Percentiles rank a stretch among this genome's conserved stretches.
phyloP scores from a whole-genome alignment of 1,140 invertebrate species.

The Drosophila quadrilineata region DNA sequence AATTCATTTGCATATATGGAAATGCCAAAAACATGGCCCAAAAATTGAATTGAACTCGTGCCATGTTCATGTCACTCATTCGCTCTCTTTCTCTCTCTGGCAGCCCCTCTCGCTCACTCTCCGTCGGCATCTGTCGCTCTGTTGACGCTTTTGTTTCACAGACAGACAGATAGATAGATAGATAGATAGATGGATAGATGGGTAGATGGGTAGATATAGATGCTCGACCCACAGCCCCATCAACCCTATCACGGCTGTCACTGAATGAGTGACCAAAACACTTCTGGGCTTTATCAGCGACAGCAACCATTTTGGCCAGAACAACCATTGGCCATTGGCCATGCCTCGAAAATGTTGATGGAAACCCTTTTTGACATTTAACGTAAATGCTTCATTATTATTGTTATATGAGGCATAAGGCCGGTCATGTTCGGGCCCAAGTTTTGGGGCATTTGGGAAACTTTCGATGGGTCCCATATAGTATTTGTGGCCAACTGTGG shows the following conservation, averaged over 20 bases:
- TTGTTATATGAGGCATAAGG: conserved; percentile 61
- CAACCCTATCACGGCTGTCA: neutral
- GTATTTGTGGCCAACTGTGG: conserved; percentile 22
- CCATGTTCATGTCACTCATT: conserved; percentile 53
- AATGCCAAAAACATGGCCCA: conserved; percentile 75
- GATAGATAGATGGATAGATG: too few species aligned
- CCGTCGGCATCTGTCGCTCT: conserved; percentile 5
- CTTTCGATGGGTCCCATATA: neutral
- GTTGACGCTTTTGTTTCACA: conserved; percentile 50
- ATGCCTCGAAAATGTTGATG: conserved; percentile 20
- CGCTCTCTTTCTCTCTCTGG: conserved; percentile 34
- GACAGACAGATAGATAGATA: too few species aligned
- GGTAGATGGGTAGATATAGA: too few species aligned
- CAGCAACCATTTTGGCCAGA: too few species aligned
- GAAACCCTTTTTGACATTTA: conserved; percentile 66
- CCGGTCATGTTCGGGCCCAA: too few species aligned
- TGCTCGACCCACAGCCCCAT: too few species aligned
- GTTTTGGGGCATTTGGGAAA: conserved; percentile 3
- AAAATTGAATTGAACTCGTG: conserved; percentile 77
- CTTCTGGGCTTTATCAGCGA: conserved; percentile 56
- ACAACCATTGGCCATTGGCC: conserved; percentile 20
- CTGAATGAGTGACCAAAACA: conserved; percentile 67
- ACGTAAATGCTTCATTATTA: conserved; percentile 78
- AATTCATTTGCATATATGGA: conserved; percentile 77
- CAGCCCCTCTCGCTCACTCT: conserved; percentile 16